Evolutionary conservation across 2,888 invertebrate species (phyloP), one percentile per base, ranked within the genome.

Genomic region (Meiosimyza platycephala): DNA sequence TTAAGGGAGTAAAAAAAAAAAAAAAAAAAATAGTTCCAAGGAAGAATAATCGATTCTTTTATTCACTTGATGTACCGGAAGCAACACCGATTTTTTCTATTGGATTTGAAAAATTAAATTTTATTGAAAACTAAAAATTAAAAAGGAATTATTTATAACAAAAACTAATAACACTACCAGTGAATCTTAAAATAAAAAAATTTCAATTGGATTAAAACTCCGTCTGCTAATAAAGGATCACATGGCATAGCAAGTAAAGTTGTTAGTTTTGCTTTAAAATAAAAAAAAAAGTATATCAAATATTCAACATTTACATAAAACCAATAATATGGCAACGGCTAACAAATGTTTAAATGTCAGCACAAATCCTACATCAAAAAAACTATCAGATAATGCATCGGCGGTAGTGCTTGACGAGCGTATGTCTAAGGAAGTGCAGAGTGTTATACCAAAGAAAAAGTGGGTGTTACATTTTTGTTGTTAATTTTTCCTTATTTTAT

Each of bases 391-490:
- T 74, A 73, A 40, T 40, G 40, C 76, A n/a, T n/a, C n/a, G 64
- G 33, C 79, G n/a, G 77, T 77, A 22, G 72, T 76, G n/a, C 77
- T 86, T 73, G 86, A 86, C 74, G 75, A 81, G 33, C 84, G 83
- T 60, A 76, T 84, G 73, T 78, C 83, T 47, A 81, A 81, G 67
- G 79, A 80, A 71, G 82, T 87, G 73, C 75, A 80, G 71, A 85
- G 87, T 72, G 86, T 82, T 13, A 83, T 86, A 75, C 87, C 87
- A 33, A 84, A 83, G 69, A 84, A 80, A 76, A 82, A 86, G 87
- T 86, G 77, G 79, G 83, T 74, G 13, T 15, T 65, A 70, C 7
- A 60, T 33, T 47, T 48, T 62, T 65, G 67, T 47, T 7, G 12
- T 67, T 60, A 59, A 65, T 51, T 47, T 67, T 68, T 64, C 51